These are phyloP conservation scores for Rotaria macrura DNA, from an alignment of 2,888 invertebrate species.

Conservation along the genomic window DNA sequence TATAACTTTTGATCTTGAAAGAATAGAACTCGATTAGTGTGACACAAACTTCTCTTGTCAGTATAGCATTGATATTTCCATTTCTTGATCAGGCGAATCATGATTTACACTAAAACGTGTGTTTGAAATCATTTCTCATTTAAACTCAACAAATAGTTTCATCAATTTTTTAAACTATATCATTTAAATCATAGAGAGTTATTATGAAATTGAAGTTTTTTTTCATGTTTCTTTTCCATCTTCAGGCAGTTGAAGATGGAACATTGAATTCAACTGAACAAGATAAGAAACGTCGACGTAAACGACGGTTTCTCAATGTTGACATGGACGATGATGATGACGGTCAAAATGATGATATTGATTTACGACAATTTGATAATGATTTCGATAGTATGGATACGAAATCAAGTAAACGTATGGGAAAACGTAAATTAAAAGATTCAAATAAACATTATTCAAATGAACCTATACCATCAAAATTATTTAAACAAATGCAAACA, in stretches of 20 bases:
- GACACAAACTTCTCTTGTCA: no score
- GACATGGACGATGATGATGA: constrained; percentile 33
- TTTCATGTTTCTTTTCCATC: no score
- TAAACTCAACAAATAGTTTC: no score
- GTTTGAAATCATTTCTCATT: no score
- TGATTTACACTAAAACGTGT: no score
- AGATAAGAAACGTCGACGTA: constrained; percentile 41
- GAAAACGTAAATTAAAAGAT: constrained; percentile 11
- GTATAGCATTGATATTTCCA: no score
- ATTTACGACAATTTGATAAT: constrained; percentile 35
- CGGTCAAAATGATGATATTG: constrained; percentile 30
- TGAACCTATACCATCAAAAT: background rate
- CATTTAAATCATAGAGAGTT: no score
- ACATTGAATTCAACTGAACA: constrained; percentile 50
- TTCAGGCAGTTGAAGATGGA: constrained; percentile 52
- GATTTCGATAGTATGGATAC: constrained; percentile 29
- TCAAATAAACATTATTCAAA: background rate
- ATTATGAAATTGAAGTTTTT: no score
- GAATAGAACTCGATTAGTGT: no score
- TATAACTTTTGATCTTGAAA: no score
- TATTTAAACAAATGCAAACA: constrained; percentile 6
- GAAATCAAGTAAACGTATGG: background rate
- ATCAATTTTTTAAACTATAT: no score
- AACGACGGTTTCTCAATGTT: background rate
- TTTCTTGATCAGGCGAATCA: no score